Conservation (phyloP, 2,888 invertebrate genomes). For the Trichacis sp. region DNA sequence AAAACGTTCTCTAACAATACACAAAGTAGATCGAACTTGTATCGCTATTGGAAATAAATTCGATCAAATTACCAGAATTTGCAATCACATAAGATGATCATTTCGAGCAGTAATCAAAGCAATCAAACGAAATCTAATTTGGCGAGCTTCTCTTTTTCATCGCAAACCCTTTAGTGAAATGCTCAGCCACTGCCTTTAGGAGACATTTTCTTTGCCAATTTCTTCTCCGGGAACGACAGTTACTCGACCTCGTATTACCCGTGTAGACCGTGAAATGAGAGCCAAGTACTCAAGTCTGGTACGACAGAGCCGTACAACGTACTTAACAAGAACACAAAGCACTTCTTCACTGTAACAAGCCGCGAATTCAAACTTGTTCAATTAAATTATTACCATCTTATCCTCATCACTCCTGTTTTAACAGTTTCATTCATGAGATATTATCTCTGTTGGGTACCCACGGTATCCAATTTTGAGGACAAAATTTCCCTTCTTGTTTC, state of each 20-base stretch:
- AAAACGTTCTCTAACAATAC: too few relatives aligned
- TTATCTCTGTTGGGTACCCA: too few relatives aligned
- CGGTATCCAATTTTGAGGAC: too few relatives aligned
- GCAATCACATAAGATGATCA: neutral
- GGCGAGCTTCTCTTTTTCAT: conserved; percentile 12
- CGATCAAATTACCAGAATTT: too few relatives aligned
- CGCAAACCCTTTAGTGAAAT: conserved; percentile 12
- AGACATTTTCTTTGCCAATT: conserved; percentile 35
- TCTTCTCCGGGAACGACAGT: conserved; percentile 27
- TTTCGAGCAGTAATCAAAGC: conserved; percentile 4
- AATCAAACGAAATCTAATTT: conserved; percentile 19
- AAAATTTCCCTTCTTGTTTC: too few relatives aligned
- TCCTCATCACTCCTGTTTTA: neutral
- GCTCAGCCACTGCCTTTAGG: conserved; percentile 15
- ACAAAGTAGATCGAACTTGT: too few relatives aligned
- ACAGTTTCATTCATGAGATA: neutral
- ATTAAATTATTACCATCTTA: neutral
- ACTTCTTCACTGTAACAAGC: conserved; percentile 9
- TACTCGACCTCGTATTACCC: conserved; percentile 33
- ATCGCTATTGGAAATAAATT: too few relatives aligned
- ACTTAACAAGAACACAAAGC: conserved; percentile 19
- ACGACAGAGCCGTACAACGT: conserved; percentile 14
- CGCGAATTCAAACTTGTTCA: conserved; percentile 12
- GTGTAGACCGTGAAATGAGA: conserved; percentile 31
- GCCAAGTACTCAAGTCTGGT: conserved; percentile 30